Evolutionary conservation across 35 echinoderm and acorn worm genomes (phyloP), one percentile per base, ranked within the genome.

Genomic region (Amphiura filiformis): DNA sequence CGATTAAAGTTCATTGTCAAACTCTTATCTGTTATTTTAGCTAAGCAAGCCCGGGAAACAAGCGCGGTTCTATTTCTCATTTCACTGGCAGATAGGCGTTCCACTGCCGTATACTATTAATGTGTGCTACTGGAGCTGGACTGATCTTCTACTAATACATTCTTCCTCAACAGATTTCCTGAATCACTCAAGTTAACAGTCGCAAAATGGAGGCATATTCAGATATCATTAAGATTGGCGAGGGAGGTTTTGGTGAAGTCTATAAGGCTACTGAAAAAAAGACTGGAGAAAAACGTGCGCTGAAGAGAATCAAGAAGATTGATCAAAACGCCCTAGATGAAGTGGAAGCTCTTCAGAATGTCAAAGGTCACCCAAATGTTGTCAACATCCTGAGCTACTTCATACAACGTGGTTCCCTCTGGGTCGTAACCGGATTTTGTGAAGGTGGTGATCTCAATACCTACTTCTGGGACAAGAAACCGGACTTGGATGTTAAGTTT

Each of bases 291-390:
- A 30, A 26, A 26, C 3, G 15, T 70, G 61, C 61, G 4, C 26
- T 70, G 61, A 70, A 70, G 61, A 70, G 61, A 70, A 70, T 70
- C 9, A 70, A 70, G 61, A 11, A 70, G 61, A 70, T 70, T 70
- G 61, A 70, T 70, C 17, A 70, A 70, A 3, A 5, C 28, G 61
- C 61, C 28, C 26, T 70, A 23, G 28, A 70, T 70, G 61, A 70
- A n/a, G 61, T 70, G 61, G 61, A 70, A 30, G 28, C 61, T 11
- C 61, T 70, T 70, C 61, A 70, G 26, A 11, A 70, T 13, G 61
- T 70, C 26, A 70, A 70, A 30, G 61, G 61, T 15, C 61, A 70
- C 61, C 17, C 28, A 11, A 70, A 70, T 70, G 26, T 70, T n/a
- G 61, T 70, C 61, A 70, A 70, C 15, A 70, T 70, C 28, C 17